Conservation (phyloP, 2,113 vertebrate species). For the Microcebus tavaratra region DNA sequence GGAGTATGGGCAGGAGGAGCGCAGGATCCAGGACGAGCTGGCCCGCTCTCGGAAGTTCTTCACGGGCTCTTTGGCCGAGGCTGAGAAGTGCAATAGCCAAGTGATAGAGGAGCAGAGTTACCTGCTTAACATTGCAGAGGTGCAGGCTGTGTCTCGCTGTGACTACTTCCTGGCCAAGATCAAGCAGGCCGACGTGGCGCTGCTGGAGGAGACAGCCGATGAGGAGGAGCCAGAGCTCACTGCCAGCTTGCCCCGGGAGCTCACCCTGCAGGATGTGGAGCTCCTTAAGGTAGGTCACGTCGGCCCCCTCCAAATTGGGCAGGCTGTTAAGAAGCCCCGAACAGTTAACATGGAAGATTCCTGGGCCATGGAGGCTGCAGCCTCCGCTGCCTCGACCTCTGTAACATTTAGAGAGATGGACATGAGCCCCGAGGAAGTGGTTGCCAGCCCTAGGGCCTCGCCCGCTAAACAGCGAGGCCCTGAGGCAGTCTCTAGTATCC, state of each 20-base stretch:
- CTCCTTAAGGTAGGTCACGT: slow-evolving; percentile 90
- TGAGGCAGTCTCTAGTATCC: slow-evolving; percentile 82
- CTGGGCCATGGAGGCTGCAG: slow-evolving; percentile 77
- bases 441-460: slow-evolving; percentile 85
- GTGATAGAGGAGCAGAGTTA: slow-evolving; percentile 96
- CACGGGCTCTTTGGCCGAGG: slow-evolving; percentile 90
- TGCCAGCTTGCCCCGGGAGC: slow-evolving; percentile 87
- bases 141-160: slow-evolving; percentile 95
- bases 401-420: slow-evolving; percentile 89
- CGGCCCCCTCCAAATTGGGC: slow-evolving; percentile 91
- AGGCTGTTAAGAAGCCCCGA: slow-evolving; percentile 90
- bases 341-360: slow-evolving; percentile 91
- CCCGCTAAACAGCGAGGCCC: slow-evolving; percentile 86
- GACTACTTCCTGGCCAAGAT: slow-evolving; percentile 96
- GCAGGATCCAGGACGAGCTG: slow-evolving; percentile 93
- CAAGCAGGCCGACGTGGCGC: slow-evolving; percentile 93
- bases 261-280: slow-evolving; percentile 94
- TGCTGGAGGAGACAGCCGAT: slow-evolving; percentile 91
- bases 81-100: slow-evolving; percentile 93
- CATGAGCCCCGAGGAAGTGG: slow-evolving; percentile 85
- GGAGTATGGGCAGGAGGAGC: slow-evolving; percentile 93
- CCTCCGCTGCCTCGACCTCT: slow-evolving; percentile 49
- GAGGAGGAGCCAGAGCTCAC: slow-evolving; percentile 92
- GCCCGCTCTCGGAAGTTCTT: slow-evolving; percentile 92
- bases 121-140: slow-evolving; percentile 94